phyloP scores from a whole-genome alignment of 2,797 vertebrate species.

The Anas flavirostris region DNA sequence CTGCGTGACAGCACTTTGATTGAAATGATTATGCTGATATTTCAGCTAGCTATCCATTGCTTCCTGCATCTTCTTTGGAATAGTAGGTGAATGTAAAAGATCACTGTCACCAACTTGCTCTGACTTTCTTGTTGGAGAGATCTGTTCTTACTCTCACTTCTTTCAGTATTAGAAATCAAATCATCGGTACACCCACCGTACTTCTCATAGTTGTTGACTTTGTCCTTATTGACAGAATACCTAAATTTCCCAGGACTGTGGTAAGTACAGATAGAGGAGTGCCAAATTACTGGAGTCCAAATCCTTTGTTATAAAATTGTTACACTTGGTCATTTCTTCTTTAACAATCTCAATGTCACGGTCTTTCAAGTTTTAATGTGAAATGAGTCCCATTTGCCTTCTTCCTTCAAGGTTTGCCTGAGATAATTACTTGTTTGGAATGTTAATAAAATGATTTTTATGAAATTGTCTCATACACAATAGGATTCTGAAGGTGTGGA shows the following conservation, averaged over 20 bases:
- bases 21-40: not conserved
- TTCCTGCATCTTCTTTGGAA: not conserved
- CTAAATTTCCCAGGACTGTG: not conserved
- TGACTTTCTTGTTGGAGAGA: not conserved
- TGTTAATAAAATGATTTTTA: not conserved
- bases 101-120: not conserved
- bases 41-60: not conserved
- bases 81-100: not conserved
- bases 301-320: not conserved
- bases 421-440: not conserved
- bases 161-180: not conserved
- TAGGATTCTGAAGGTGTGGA: conserved; percentile 98
- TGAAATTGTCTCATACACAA: conserved; percentile 20
- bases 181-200: not conserved
- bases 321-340: not conserved
- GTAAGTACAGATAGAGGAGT: not conserved
- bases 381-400: not conserved
- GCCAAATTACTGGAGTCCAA: not conserved
- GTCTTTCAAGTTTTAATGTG: not conserved
- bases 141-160: not conserved
- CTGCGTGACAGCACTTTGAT: not conserved
- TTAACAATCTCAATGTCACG: not conserved
- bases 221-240: not conserved
- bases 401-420: not conserved
- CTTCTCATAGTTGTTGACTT: not conserved